A percentile compares a stretch with the other conserved stretches of the same genome.
phyloP scores from a whole-genome alignment of 2,113 vertebrate genomes.

The Cichladusa arquata region DNA sequence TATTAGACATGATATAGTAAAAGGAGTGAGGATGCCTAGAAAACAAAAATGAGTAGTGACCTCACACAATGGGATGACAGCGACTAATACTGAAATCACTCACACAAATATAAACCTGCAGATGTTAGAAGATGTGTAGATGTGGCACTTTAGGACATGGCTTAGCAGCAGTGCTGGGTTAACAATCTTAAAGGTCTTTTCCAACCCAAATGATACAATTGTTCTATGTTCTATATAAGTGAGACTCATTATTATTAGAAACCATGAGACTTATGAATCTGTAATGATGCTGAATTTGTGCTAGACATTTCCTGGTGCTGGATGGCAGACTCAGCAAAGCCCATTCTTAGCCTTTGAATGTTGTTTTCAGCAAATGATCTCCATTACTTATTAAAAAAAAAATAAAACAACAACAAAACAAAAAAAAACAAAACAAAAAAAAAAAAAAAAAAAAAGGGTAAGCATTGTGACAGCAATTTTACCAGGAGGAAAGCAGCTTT shows the following conservation, averaged over 20 bases:
- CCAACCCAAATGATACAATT: not conserved
- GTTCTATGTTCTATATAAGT: not conserved
- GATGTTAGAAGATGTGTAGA: not conserved
- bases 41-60: not conserved
- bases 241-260: not conserved
- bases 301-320: not conserved
- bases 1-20: not conserved
- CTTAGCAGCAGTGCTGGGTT: not conserved
- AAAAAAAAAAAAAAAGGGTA: not conserved
- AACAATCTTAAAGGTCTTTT: not conserved
- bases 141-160: not conserved
- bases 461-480: not conserved
- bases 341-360: not conserved
- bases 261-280: not conserved
- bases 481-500: not conserved
- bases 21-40: not conserved
- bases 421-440: no score
- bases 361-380: not conserved
- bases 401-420: no score
- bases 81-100: not conserved
- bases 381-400: not conserved
- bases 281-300: not conserved
- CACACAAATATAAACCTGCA: not conserved
- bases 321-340: not conserved
- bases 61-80: not conserved